Evolutionary conservation across 2,797 vertebrate genomes (phyloP).

Genomic region (Chromobotia macracanthus): DNA sequence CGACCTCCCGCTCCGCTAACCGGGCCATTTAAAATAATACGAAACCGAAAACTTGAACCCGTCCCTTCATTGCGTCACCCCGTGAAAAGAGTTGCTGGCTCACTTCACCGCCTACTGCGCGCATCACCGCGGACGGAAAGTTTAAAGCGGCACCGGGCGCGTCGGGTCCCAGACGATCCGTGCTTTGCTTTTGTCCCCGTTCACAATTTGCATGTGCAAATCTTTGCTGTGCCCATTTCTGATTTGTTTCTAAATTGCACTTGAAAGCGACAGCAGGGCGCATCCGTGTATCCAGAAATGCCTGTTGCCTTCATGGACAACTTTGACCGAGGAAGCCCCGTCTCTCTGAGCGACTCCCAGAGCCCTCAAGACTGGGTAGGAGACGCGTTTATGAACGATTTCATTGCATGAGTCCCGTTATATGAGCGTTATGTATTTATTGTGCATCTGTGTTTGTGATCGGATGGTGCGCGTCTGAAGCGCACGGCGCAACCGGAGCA

Average conservation of each 20-base stretch:
- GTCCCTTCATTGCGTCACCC: slow-evolving; percentile 30
- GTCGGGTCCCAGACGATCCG: background rate
- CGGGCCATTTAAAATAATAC: slow-evolving; percentile 72
- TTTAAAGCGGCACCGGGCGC: slow-evolving; percentile 14
- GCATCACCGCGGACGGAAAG: background rate
- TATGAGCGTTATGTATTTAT: background rate
- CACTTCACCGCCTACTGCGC: slow-evolving; percentile 8
- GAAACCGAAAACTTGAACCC: slow-evolving; percentile 73
- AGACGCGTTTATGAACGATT: background rate
- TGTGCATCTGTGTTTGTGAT: background rate
- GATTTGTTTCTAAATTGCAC: background rate
- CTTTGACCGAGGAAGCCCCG: slow-evolving; percentile 58
- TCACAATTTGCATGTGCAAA: too few species aligned
- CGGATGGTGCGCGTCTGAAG: slow-evolving; percentile 47
- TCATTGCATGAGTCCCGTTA: background rate
- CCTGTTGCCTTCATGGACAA: slow-evolving; percentile 68
- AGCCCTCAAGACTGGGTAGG: slow-evolving; percentile 67
- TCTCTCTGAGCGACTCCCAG: slow-evolving; percentile 65
- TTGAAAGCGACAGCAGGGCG: background rate
- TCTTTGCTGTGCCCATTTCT: too few species aligned
- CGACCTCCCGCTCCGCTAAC: slow-evolving; percentile 39
- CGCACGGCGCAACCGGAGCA: slow-evolving; percentile 55
- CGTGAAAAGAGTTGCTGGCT: slow-evolving; percentile 6
- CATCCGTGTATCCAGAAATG: slow-evolving; percentile 61
- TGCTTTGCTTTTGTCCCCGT: too few species aligned